phyloP scores from a whole-genome alignment of 2,888 invertebrate genomes.

The Drosophila siamana region DNA sequence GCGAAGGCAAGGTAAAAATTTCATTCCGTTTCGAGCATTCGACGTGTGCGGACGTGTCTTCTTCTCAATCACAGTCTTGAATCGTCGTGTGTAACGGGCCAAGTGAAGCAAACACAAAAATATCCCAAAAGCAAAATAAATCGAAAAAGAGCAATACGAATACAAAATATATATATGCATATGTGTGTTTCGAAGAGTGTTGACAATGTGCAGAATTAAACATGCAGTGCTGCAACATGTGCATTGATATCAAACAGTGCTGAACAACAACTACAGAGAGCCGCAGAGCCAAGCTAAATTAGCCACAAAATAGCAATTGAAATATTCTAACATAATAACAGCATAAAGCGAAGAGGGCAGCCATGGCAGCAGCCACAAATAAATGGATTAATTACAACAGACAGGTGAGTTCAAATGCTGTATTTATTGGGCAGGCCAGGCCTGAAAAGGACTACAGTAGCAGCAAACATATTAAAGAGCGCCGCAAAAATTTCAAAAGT shows the following conservation, averaged over 20 bases:
- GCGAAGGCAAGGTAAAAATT: slow-evolving; percentile 73
- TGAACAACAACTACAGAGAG: slow-evolving; percentile 28
- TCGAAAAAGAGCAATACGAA: slow-evolving; percentile 2
- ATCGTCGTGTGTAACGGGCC: slow-evolving; percentile 41
- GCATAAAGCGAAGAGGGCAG: slow-evolving; percentile 1
- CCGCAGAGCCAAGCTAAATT: slow-evolving; percentile 16
- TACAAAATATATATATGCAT: not conserved
- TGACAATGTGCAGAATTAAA: slow-evolving; percentile 49
- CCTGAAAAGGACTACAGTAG: slow-evolving; percentile 35
- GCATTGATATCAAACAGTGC: slow-evolving; percentile 51
- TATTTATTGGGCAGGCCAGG: slow-evolving; percentile 52
- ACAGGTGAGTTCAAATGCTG: slow-evolving; percentile 69
- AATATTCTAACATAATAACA: slow-evolving; percentile 7
- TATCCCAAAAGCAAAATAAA: slow-evolving; percentile 5
- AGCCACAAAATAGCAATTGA: slow-evolving; percentile 12
- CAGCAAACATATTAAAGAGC: slow-evolving; percentile 50
- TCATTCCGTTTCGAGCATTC: slow-evolving; percentile 85
- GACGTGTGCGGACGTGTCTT: slow-evolving; percentile 82
- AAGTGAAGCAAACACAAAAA: slow-evolving; percentile 34
- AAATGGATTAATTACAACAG: slow-evolving; percentile 74
- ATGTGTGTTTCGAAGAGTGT: slow-evolving; percentile 4
- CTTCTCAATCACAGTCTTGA: slow-evolving; percentile 8
- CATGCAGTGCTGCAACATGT: slow-evolving; percentile 61
- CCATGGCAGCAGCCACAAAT: slow-evolving; percentile 68
- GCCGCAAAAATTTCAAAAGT: slow-evolving; percentile 59